These are phyloP conservation scores for Pantherophis vulpinus DNA, from an alignment of 2,797 vertebrate genomes.

Conservation along the genomic window DNA sequence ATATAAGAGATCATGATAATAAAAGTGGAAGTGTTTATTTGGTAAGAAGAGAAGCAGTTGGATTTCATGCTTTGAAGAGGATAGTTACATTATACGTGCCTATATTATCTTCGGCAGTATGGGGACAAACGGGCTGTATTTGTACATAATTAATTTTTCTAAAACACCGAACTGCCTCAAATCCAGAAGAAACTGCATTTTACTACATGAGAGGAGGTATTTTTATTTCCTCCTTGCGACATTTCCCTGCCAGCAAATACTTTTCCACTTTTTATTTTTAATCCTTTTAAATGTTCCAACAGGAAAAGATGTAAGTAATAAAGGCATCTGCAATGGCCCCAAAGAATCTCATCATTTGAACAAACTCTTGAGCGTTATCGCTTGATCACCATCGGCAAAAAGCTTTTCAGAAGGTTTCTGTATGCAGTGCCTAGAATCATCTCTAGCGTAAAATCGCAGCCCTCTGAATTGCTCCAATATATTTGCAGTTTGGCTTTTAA, in stretches of 20 bases:
- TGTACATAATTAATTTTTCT: constrained; percentile 5
- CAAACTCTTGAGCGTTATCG: neutral
- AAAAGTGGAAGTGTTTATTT: neutral
- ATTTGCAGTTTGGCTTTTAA: neutral
- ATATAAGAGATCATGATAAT: constrained; percentile 24
- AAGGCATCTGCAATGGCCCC: constrained; percentile 1
- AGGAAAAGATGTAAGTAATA: neutral
- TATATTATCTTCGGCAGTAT: neutral
- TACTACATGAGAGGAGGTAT: neutral
- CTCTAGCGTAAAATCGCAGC: neutral
- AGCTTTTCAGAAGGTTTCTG: neutral
- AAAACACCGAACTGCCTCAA: constrained; percentile 36
- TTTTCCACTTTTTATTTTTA: constrained; percentile 6
- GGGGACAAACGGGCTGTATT: neutral
- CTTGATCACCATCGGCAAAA: neutral
- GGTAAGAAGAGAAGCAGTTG: constrained; percentile 10
- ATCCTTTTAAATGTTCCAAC: neutral
- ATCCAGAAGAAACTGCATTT: constrained; percentile 23
- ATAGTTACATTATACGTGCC: neutral
- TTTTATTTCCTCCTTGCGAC: neutral
- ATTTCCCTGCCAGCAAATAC: constrained; percentile 11
- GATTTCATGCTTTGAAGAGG: neutral
- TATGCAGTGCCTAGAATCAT: neutral
- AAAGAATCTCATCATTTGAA: constrained; percentile 11
- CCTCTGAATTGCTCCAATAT: neutral